These are phyloP conservation scores for Gortyna flavago DNA, from an alignment of 2,888 invertebrate genomes.

Conservation along the genomic window DNA sequence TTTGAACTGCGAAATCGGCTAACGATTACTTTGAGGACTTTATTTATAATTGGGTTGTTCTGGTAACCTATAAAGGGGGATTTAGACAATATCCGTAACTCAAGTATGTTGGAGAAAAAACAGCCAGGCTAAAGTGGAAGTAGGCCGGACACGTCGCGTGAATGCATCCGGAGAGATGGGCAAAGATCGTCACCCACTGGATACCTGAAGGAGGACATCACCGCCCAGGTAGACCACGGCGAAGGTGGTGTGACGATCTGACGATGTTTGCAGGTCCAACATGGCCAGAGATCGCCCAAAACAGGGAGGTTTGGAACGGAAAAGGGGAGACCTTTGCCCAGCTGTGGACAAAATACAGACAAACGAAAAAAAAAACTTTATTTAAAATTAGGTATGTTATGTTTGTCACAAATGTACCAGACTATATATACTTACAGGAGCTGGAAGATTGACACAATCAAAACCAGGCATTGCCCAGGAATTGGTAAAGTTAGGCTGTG, in stretches of 20 bases:
- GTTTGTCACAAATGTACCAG: background rate
- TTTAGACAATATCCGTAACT: background rate
- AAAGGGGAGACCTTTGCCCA: background rate
- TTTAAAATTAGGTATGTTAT: background rate
- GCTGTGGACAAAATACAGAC: background rate
- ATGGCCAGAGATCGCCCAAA: background rate
- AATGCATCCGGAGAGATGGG: background rate
- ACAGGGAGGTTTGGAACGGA: background rate
- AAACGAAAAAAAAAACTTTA: background rate
- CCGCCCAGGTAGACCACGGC: background rate
- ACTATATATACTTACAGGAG: background rate
- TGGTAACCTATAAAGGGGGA: background rate
- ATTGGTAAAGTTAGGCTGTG: background rate
- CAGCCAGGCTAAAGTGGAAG: background rate
- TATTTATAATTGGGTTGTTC: constrained; percentile 43
- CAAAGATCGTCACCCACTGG: background rate
- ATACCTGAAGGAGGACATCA: background rate
- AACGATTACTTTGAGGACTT: constrained; percentile 37
- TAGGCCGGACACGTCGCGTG: background rate
- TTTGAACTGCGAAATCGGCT: constrained; percentile 40
- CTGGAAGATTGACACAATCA: background rate
- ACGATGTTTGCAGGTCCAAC: background rate
- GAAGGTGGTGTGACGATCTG: background rate
- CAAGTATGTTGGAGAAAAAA: background rate
- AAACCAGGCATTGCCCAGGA: background rate